Percentiles rank a stretch among this genome's conserved stretches.
phyloP scores from a whole-genome alignment of 1,140 invertebrate genomes.

The Nephotettix cincticeps region DNA sequence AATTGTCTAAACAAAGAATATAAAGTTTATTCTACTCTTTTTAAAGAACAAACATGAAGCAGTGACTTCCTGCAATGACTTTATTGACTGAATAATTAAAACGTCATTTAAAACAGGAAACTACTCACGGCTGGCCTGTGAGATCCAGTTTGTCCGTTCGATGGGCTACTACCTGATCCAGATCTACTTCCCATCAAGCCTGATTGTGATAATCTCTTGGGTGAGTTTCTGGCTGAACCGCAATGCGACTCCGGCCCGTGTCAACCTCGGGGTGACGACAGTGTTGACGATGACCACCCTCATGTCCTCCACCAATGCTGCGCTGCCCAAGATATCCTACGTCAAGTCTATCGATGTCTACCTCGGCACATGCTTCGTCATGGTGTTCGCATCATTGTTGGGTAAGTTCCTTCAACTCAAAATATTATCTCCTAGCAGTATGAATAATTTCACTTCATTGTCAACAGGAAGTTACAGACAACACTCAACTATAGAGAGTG shows the following conservation, averaged over 20 bases:
- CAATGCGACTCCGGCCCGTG: slow-evolving; percentile 94
- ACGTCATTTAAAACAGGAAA: slow-evolving; percentile 69
- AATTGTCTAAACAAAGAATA: too few relatives aligned
- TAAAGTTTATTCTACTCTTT: too few relatives aligned
- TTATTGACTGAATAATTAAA: too few relatives aligned
- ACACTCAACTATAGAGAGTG: too few relatives aligned
- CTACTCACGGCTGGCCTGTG: slow-evolving; percentile 95
- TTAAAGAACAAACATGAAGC: too few relatives aligned
- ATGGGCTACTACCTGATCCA: slow-evolving; percentile 99
- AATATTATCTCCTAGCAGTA: too few relatives aligned
- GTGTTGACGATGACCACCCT: slow-evolving; percentile 98
- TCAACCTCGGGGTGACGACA: slow-evolving; percentile 94
- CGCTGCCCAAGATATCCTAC: slow-evolving; percentile 97
- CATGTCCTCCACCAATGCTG: slow-evolving; percentile 97
- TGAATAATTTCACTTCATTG: too few relatives aligned
- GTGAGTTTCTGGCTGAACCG: slow-evolving; percentile 95
- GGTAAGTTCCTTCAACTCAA: slow-evolving; percentile 74
- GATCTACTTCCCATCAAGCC: slow-evolving; percentile 97
- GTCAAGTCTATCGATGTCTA: slow-evolving; percentile 98
- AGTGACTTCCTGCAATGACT: too few relatives aligned
- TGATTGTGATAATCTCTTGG: slow-evolving; percentile 99
- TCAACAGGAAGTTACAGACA: too few relatives aligned
- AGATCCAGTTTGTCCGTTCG: slow-evolving; percentile 96
- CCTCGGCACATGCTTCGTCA: slow-evolving; percentile 96
- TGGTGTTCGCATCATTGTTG: slow-evolving; percentile 93